These are phyloP conservation scores for Buphagus erythrorhynchus DNA, from an alignment of 2,797 vertebrate species.

Conservation along the genomic window DNA sequence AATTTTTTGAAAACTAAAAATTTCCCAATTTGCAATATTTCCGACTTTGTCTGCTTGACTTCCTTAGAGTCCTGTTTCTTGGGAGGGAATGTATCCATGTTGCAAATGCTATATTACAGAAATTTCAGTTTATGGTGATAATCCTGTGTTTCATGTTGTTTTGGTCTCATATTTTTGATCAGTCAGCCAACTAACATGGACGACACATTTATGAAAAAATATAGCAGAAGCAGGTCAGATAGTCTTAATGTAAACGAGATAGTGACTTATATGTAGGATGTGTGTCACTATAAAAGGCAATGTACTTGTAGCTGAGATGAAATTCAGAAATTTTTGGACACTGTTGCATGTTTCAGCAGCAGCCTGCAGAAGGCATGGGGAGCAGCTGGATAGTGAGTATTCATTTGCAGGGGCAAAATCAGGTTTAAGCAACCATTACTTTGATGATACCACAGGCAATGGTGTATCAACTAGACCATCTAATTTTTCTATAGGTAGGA, in stretches of 20 bases:
- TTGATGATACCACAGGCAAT: not conserved
- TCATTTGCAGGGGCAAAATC: not conserved
- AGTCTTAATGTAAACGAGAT: not conserved
- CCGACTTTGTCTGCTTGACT: not conserved
- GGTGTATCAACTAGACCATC: not conserved
- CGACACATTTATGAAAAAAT: not conserved
- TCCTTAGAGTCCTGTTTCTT: not conserved
- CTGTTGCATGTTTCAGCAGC: not conserved
- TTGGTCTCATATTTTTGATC: not conserved
- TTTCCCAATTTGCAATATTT: not conserved
- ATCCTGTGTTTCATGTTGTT: not conserved
- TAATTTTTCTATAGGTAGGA: not conserved
- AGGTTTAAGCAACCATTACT: not conserved
- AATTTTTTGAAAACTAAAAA: not conserved
- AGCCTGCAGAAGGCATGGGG: not conserved
- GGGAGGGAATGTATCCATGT: not conserved
- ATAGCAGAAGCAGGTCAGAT: not conserved
- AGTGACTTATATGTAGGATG: not conserved
- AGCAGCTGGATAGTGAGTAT: not conserved
- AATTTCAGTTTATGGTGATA: not conserved
- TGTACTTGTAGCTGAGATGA: accelerated
- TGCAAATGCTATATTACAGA: not conserved
- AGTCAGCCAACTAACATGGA: not conserved
- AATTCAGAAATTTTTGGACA: not conserved
- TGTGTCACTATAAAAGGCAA: not conserved